Percentiles rank a stretch among this genome's conserved stretches.
Evolutionary conservation across 2,888 invertebrate species (phyloP).

Genomic region (Aporophyla nigra): DNA sequence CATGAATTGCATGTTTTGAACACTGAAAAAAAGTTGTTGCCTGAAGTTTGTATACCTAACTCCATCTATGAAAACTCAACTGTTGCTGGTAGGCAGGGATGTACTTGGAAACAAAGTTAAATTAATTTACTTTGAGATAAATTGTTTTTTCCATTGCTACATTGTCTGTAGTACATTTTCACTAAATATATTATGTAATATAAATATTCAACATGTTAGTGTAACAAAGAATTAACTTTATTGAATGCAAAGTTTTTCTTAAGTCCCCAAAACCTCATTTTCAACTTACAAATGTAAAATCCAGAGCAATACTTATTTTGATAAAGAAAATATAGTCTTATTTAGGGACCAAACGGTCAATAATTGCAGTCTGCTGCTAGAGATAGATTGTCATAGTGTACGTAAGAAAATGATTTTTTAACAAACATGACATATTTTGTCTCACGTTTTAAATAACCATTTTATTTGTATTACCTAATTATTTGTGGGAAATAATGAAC

Average conservation of each 20-base stretch:
- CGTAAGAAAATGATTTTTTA: neutral
- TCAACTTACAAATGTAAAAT: neutral
- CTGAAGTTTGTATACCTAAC: neutral
- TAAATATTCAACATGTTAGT: slow-evolving; percentile 9
- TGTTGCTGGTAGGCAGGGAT: slow-evolving; percentile 16
- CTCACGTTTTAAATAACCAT: no score
- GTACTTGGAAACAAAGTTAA: slow-evolving; percentile 18
- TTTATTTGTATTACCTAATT: no score
- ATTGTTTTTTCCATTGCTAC: neutral
- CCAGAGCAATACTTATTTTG: neutral
- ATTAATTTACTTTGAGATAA: neutral
- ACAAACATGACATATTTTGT: neutral
- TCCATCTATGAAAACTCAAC: neutral
- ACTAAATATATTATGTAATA: slow-evolving; percentile 35
- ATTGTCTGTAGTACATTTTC: neutral
- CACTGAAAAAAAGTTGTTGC: slow-evolving; percentile 11
- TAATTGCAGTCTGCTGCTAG: neutral
- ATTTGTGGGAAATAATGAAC: neutral
- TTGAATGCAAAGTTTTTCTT: neutral
- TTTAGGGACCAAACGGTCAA: neutral
- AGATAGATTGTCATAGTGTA: fast-evolving
- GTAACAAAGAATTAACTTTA: neutral
- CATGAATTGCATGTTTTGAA: slow-evolving; percentile 8
- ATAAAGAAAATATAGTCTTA: neutral
- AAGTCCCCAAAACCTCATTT: neutral